A percentile compares a stretch with the other conserved stretches of the same genome.
These are phyloP conservation scores for Lamproptera curius DNA, from an alignment of 2,888 invertebrate species.

Conservation along the genomic window DNA sequence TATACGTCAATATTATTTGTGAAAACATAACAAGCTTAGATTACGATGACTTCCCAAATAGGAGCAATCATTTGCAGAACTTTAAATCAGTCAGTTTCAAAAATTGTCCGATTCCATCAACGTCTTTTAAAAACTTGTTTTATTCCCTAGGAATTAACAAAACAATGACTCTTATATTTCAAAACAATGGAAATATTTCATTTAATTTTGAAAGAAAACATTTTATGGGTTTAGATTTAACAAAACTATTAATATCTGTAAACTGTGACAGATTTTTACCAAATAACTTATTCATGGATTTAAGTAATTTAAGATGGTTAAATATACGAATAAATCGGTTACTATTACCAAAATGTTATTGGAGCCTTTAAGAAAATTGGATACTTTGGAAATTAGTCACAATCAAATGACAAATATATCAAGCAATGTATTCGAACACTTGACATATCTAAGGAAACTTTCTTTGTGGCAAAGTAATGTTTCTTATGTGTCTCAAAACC, in stretches of 20 bases:
- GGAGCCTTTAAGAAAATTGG: constrained; percentile 73
- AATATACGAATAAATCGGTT: constrained; percentile 80
- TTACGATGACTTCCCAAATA: constrained; percentile 66
- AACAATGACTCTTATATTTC: constrained; percentile 75
- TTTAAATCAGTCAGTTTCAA: constrained; percentile 71
- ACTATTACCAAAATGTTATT: constrained; percentile 78
- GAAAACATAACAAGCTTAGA: constrained; percentile 59
- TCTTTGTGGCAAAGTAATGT: constrained; percentile 85
- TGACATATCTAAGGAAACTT: constrained; percentile 78
- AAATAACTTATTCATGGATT: constrained; percentile 78
- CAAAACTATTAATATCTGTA: constrained; percentile 77
- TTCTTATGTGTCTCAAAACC: constrained; percentile 77
- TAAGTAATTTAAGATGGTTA: constrained; percentile 80
- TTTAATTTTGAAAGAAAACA: constrained; percentile 78
- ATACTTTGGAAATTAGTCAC: constrained; percentile 81
- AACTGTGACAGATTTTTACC: constrained; percentile 80
- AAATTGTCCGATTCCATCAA: constrained; percentile 74
- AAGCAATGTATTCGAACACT: constrained; percentile 79
- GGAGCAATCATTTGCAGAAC: constrained; percentile 55
- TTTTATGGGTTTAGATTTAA: constrained; percentile 75
- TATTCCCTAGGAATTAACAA: constrained; percentile 64
- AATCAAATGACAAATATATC: constrained; percentile 82
- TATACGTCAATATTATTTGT: constrained; percentile 66
- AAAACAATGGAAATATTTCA: constrained; percentile 71
- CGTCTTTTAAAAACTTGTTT: constrained; percentile 69